Evolutionary conservation across 2,797 vertebrate species (phyloP), one percentile per base, ranked within the genome.

Genomic region (Astyanax mexicanus): DNA sequence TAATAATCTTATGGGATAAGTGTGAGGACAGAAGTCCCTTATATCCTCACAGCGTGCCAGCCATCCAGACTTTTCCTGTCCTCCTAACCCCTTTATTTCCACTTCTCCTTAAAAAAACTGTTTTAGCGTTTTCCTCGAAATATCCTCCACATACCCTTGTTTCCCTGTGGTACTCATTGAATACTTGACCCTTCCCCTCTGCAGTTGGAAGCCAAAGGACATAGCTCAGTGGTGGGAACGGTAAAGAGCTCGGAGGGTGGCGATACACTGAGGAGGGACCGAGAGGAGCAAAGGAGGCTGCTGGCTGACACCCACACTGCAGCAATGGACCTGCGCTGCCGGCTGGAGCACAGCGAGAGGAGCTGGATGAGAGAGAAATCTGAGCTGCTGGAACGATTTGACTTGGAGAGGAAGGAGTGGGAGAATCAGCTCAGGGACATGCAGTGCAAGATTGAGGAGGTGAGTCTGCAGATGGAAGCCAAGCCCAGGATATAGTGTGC

Each of bases 391-490:
- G 95, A 98, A 88, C 93, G 93, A 84, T 99, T 99, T 84, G 95
- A 99, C 76, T 89, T 90, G 0, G 98, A 99, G 91, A 95, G 97
- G 86, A 96, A 92, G 74, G 96, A 98, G 82, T 99, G 97, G 98
- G 97, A 99, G 90, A 93, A 91, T 83, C 97, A 99, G 49, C 95
- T 98, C 92, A 95, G 94, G 83, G 92, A 96, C 81, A 98, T 99
- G 98, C 97, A 98, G 90, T 94, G 78, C 85, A 98, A 97, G 91
- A 98, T 99, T 87, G 96, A 99, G 87, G 94, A 96, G 96, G 98
- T 99, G 93, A 82, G 85, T 61, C 77, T 67, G 37, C 27, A 47
- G 58, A 72, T 69, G 72, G 38, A 66, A 15, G 55, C 72, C 52
- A 58, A 64, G 60, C 75, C 75, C 69, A 42, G 69, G 75, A 78